A percentile compares a stretch with the other conserved stretches of the same genome.
Evolutionary conservation across 2,888 invertebrate species (phyloP).

Genomic region (Cryptops parisi): DNA sequence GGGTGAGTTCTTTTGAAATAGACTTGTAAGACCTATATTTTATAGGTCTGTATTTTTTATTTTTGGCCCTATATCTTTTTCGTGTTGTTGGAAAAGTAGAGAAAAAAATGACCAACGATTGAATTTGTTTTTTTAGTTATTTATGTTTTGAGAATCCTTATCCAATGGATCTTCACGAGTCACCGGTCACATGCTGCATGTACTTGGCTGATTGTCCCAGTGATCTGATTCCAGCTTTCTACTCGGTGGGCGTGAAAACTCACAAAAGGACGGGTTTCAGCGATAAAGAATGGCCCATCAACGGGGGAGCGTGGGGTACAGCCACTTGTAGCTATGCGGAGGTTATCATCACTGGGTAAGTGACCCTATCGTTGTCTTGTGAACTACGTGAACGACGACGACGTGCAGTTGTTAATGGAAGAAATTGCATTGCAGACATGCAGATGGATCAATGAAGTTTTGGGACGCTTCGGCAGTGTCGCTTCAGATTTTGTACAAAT

Average conservation of each 20-base stretch:
- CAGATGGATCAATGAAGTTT: conserved; percentile 96
- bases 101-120: no score
- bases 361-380: not conserved
- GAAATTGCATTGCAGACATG: conserved; percentile 51
- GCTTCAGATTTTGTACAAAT: conserved; percentile 88
- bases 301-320: conserved; percentile 92
- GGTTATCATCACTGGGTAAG: conserved; percentile 91
- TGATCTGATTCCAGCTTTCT: conserved; percentile 94
- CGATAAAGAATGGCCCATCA: conserved; percentile 89
- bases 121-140: conserved; percentile 40
- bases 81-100: no score
- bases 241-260: conserved; percentile 68
- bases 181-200: conserved; percentile 90
- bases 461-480: conserved; percentile 98
- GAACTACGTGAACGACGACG: no score
- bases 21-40: not conserved
- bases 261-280: conserved; percentile 69
- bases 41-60: not conserved
- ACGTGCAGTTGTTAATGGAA: no score
- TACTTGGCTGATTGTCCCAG: conserved; percentile 97
- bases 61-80: not conserved
- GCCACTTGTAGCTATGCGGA: conserved; percentile 95
- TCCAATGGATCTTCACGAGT: conserved; percentile 99
- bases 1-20: conserved; percentile 39
- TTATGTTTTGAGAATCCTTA: conserved; percentile 99